Evolutionary conservation across 2,888 invertebrate species (phyloP).

Genomic region (Agonum fuliginosum): DNA sequence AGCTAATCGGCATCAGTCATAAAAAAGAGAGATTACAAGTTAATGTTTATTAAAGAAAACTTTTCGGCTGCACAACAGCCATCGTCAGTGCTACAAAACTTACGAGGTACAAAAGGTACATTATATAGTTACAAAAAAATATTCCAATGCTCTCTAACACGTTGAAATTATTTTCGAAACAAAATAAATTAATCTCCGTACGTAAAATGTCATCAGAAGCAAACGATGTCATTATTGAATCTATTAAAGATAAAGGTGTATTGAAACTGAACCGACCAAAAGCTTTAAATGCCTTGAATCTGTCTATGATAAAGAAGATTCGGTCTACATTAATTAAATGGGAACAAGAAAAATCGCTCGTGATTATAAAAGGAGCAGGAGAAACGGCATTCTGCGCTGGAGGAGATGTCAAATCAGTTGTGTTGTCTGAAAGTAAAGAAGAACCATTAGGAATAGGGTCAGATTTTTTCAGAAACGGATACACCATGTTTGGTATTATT

Average conservation of each 20-base stretch:
- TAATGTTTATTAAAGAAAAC: no score
- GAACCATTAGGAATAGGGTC: constrained; percentile 75
- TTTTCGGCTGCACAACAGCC: no score
- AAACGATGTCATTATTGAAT: constrained; percentile 69
- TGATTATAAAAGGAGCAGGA: constrained; percentile 76
- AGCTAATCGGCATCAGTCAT: no score
- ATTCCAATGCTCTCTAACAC: no score
- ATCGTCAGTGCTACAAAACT: no score
- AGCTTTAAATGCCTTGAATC: constrained; percentile 85
- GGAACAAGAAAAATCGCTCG: constrained; percentile 74
- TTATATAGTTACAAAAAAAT: no score
- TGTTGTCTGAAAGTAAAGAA: constrained; percentile 80
- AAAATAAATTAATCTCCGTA: no score
- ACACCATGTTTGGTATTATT: constrained; percentile 89
- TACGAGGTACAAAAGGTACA: no score
- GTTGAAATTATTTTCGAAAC: no score
- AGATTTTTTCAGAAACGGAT: constrained; percentile 91
- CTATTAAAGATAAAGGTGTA: constrained; percentile 75
- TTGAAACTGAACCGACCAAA: constrained; percentile 85
- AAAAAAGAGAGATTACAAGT: no score
- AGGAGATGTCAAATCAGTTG: constrained; percentile 91
- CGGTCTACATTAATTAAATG: constrained; percentile 77
- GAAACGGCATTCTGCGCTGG: constrained; percentile 99
- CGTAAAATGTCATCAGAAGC: constrained; percentile 67
- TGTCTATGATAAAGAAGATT: constrained; percentile 83